Base-by-base conservation (phyloP, 2,888 invertebrate genomes). In the Brenthis ino region DNA sequence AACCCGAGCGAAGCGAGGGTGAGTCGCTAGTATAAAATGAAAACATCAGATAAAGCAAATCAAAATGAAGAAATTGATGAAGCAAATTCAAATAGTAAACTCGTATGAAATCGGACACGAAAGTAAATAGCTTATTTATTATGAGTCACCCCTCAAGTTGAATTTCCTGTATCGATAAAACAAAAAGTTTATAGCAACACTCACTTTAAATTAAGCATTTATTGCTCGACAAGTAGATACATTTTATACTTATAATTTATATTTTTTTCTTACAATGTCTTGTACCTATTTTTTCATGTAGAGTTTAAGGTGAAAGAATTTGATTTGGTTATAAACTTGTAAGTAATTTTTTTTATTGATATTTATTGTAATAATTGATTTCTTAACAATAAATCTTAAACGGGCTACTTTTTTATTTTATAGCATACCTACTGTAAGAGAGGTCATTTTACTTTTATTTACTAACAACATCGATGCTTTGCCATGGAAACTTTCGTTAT, bases 131-230 rank as follows among this genome's bases (percentile, higher is more conserved):
- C 64, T 66, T 61, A 63, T 57, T 54, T 24, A 55, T 60, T 47
- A 37, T 77, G 77, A 73, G 72, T 75, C 80, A 81, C 78, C 80
- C 80, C 63, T 74, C 68, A 65, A 72, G 68, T 65, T 58, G 65
- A 69, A 73, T 75, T 79, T 82, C 83, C 82, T 77, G 80, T 80
- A 83, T 83, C 77, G 83, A 82, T 77, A 74, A 75, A 83, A 82
- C 79, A 78, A 73, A 70, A 71, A 63, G 54, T 47, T 28, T 53
- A 57, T 48, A 55, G 58, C 24, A 68, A 60, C 48, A 67, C 12
- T 64, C 6, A 57, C 57, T 20, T 20, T 20, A 43, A 51, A 28
- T 48, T 58, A n/a, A 24, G n/a, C 12, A 48, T 60, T 58, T 58
- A 16, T 57, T 58, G 2, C 1, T 37, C 12, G n/a, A 43, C 37